Evolutionary conservation across 2,888 invertebrate genomes (phyloP).

Genomic region (Melanostoma scalare): DNA sequence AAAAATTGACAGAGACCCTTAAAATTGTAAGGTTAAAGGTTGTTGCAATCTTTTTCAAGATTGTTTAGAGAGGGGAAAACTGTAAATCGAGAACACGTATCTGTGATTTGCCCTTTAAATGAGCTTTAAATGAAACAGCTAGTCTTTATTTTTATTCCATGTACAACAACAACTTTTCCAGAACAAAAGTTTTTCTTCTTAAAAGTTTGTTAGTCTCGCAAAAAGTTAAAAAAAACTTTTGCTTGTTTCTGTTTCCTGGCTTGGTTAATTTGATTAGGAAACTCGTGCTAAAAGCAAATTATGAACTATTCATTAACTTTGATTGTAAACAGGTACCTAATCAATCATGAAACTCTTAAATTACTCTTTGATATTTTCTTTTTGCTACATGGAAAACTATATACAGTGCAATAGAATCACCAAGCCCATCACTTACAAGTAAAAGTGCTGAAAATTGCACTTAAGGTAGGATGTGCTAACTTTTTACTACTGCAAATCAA

Average conservation of each 20-base stretch:
- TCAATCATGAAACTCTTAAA: no score
- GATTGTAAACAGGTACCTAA: neutral
- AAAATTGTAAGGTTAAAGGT: no score
- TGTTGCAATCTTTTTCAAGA: no score
- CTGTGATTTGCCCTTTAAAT: no score
- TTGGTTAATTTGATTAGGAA: slow-evolving; percentile 36
- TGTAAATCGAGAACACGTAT: no score
- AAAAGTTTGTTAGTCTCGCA: neutral
- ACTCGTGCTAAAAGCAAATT: slow-evolving; percentile 6
- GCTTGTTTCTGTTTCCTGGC: slow-evolving; percentile 13
- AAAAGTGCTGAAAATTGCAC: neutral
- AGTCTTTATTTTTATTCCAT: no score
- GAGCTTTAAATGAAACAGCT: no score
- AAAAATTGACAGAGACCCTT: no score
- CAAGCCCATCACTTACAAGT: neutral
- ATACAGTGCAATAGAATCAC: neutral
- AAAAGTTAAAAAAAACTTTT: slow-evolving; percentile 7
- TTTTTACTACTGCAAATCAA: slow-evolving; percentile 16
- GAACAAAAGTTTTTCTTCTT: no score
- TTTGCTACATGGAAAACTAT: neutral
- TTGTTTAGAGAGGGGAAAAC: no score
- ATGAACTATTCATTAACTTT: slow-evolving; percentile 20
- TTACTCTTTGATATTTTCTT: neutral
- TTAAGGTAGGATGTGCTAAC: neutral
- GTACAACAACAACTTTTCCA: no score